Evolutionary conservation across 2,113 vertebrate species (phyloP).

Genomic region (Oxyura jamaicensis): DNA sequence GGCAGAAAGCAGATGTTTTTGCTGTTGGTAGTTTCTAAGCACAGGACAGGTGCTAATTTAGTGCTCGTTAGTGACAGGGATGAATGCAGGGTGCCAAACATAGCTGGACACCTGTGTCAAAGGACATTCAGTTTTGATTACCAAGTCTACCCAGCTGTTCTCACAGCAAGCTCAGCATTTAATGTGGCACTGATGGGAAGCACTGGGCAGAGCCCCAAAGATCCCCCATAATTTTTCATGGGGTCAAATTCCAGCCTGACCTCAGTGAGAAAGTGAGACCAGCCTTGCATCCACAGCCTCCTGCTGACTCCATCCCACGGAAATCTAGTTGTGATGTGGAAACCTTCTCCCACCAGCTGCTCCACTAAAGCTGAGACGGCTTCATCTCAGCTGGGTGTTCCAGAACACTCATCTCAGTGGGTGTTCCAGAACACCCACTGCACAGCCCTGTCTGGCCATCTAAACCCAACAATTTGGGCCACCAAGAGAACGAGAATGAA

Average conservation of each 20-base stretch:
- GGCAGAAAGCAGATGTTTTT: neutral
- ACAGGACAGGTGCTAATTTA: neutral
- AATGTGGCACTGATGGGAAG: neutral
- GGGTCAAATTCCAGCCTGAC: neutral
- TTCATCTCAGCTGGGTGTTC: no score
- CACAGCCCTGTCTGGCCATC: neutral
- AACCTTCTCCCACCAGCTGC: neutral
- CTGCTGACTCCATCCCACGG: neutral
- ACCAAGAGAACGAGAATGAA: neutral
- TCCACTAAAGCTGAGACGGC: neutral
- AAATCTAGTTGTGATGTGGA: neutral
- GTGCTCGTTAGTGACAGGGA: neutral
- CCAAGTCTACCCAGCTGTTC: neutral
- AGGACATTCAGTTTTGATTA: neutral
- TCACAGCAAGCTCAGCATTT: neutral
- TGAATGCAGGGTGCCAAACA: neutral
- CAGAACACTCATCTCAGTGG: no score
- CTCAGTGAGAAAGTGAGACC: neutral
- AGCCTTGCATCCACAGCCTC: neutral
- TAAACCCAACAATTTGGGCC: neutral
- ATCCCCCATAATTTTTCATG: neutral
- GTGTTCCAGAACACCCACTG: accelerated
- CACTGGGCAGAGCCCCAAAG: neutral
- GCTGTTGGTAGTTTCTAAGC: neutral
- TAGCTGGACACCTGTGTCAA: neutral